Evolutionary conservation across 2,888 invertebrate genomes (phyloP), one percentile per base, ranked within the genome.

Genomic region (Cheilosia soror): DNA sequence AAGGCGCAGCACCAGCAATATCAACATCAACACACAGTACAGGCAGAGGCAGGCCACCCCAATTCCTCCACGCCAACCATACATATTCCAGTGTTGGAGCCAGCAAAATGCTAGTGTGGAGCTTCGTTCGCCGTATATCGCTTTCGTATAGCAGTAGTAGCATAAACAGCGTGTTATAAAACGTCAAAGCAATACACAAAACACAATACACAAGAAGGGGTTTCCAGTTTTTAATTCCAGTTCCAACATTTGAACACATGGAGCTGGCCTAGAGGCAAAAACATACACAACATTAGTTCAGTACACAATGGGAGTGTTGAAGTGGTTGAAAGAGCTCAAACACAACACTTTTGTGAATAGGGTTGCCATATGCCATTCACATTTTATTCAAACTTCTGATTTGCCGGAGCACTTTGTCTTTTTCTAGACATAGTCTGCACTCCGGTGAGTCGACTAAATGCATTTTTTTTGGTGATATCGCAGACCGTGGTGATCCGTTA

Each of bases 181-280:
- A 71, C 84, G 47, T 66, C 69, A 71, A 75, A 79, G 44, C 40
- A 49, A 25, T 42, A 55, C n/a, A 27, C 15, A 68, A 2, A 66
- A 9, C 37, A 20, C 47, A 66, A 65, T 49, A 72, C 27, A 53
- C 6, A 53, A 47, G 33, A 53, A 44, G 49, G 63, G 57, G 37
- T 42, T 84, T 79, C 84, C 79, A 79, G 79, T 84, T 60, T 75
- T 2, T 63, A 44, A 69, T 84, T 84, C 79, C 79, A 84, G 73
- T 73, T 78, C 78, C 78, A 83, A 51, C 37, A 63, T n/a, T 37
- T 37, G 37, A 37, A 37, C 37, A 37, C 58, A 71, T 81, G 42
- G 55, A 65, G 47, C 29, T 27, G 62, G 53, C 51, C 6, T 0
- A 37, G 33, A 58, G 51, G 37, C 60, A 44, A 58, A 60, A 31